Evolutionary conservation across 2,113 vertebrate genomes (phyloP).

Genomic region (Dunckerocampus dactyliophorus): DNA sequence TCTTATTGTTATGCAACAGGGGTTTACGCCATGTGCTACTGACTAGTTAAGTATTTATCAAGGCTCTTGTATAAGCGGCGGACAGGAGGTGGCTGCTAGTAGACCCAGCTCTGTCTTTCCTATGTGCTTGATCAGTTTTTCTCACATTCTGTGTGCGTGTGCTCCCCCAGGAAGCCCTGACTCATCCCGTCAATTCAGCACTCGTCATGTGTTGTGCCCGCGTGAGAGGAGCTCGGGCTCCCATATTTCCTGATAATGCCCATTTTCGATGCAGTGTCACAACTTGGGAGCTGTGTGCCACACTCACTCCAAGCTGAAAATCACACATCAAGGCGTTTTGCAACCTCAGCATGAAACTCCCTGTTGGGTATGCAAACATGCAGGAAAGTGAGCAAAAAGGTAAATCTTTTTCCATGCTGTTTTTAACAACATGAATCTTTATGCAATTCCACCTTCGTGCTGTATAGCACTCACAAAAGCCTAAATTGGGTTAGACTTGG

Average conservation of each 20-base stretch:
- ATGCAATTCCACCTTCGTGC: too few species aligned
- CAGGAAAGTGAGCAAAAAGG: constrained; percentile 18
- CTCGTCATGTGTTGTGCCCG: background rate
- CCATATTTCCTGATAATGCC: constrained; percentile 12
- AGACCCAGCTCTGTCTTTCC: constrained; percentile 11
- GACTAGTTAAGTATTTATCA: constrained; percentile 61
- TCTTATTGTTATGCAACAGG: constrained; percentile 38
- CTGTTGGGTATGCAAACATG: background rate
- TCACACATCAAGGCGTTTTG: too few species aligned
- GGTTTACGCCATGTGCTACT: constrained; percentile 37
- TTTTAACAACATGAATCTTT: background rate
- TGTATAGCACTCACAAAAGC: background rate
- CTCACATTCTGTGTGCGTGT: constrained; percentile 20
- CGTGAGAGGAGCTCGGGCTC: background rate
- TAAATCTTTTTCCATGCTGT: background rate
- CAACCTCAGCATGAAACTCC: too few species aligned
- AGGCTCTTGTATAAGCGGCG: constrained; percentile 34
- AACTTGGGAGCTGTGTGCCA: background rate
- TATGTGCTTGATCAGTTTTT: constrained; percentile 28
- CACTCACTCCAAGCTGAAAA: too few species aligned
- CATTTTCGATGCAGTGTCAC: constrained; percentile 12
- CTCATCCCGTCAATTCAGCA: constrained; percentile 10
- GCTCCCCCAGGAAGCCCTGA: constrained; percentile 8
- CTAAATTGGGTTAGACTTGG: too few species aligned
- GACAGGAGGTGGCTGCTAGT: constrained; percentile 28